Conservation (phyloP, 2,888 invertebrate species). For the Callosobruchus maculatus region DNA sequence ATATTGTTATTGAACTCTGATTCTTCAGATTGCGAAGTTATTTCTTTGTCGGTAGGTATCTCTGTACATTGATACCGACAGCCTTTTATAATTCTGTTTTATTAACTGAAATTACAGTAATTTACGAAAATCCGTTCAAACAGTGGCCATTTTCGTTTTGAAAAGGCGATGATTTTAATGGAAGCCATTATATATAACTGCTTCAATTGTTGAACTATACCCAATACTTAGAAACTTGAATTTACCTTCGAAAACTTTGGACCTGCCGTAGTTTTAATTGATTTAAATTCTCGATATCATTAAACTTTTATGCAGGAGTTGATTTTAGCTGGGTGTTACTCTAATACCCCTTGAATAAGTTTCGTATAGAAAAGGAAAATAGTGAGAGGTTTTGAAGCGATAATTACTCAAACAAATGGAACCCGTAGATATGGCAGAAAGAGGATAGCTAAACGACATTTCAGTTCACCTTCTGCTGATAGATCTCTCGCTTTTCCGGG, state of each 20-base stretch:
- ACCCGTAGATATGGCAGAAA: no score
- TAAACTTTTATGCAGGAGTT: neutral
- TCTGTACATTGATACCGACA: no score
- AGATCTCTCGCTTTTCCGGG: no score
- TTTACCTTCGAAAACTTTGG: neutral
- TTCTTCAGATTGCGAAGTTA: no score
- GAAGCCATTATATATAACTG: neutral
- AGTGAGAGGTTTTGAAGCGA: no score
- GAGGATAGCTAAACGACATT: no score
- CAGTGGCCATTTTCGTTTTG: neutral
- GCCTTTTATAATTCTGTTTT: no score
- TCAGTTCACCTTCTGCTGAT: no score
- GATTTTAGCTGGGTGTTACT: neutral
- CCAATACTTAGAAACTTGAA: neutral
- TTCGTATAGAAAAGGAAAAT: no score
- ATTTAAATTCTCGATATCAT: neutral
- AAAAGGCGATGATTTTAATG: neutral
- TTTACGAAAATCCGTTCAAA: neutral
- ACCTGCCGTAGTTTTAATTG: neutral
- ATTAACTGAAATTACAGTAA: no score
- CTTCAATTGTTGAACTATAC: neutral
- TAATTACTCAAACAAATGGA: neutral
- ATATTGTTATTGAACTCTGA: no score
- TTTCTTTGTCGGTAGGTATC: no score
- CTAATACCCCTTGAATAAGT: neutral